Conservation (phyloP, 2,888 invertebrate genomes). For the Frankliniella intonsa region DNA sequence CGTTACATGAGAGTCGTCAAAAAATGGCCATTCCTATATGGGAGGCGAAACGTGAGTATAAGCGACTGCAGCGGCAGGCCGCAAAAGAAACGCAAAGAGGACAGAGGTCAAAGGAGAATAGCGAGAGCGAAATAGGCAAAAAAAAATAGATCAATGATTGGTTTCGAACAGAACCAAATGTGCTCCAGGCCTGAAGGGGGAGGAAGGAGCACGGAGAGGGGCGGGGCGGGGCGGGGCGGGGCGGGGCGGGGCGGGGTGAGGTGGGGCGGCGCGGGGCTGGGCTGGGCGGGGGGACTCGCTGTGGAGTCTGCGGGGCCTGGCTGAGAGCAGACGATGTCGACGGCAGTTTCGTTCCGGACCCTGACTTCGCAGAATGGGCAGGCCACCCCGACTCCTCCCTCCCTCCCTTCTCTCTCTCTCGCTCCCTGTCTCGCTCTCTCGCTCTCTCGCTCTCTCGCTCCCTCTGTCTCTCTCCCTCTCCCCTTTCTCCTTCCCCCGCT, state of each 20-base stretch:
- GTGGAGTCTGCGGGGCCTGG: conserved; percentile 2
- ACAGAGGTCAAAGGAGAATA: too few species aligned
- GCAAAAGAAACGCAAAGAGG: too few species aligned
- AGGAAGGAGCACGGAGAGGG: conserved; percentile 35
- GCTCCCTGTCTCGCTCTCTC: conserved; percentile 27
- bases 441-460: not conserved
- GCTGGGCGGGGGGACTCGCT: conserved; percentile 32
- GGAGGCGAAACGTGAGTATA: too few species aligned
- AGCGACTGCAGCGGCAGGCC: too few species aligned
- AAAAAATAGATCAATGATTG: too few species aligned
- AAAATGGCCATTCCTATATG: too few species aligned
- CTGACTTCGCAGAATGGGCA: conserved; percentile 27
- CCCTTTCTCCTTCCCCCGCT: too few species aligned
- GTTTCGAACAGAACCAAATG: not conserved
- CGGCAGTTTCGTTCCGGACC: conserved; percentile 40
- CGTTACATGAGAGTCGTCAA: too few species aligned
- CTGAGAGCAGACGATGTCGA: conserved; percentile 35
- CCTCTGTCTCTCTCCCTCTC: not conserved
- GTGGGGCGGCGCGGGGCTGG: conserved; percentile 33
- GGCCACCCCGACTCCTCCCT: conserved; percentile 28
- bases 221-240: conserved; percentile 36
- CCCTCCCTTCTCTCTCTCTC: conserved; percentile 27
- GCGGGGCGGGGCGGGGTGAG: conserved; percentile 32
- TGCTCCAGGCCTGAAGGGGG: conserved; percentile 35
- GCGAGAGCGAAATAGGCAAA: too few species aligned